Evolutionary conservation across 2,888 invertebrate species (phyloP), one percentile per base, ranked within the genome.

Genomic region (Steromphala cineraria): DNA sequence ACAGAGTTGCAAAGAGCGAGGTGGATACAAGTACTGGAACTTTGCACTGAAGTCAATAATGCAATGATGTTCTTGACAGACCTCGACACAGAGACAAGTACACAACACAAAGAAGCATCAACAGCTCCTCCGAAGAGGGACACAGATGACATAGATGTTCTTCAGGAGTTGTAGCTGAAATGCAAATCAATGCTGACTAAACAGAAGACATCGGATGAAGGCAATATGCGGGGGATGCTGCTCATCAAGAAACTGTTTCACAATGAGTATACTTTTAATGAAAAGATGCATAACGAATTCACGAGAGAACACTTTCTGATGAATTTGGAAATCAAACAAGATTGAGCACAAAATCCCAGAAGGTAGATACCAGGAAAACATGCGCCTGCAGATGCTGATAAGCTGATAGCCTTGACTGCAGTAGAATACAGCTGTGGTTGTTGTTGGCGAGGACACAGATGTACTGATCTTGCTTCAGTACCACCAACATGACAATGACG

Each of bases 11-110:
- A 81, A 55, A 78, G 79, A 52, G 53, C 56, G 15, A 67, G 71
- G n/a, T 85, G 82, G 82, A 53, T 85, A 24, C 53, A 86, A 52
- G 84, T 83, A 46, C 79, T 79, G 78, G 85, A 84, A 79, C 75
- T 56, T 10, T 81, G 83, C 76, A 82, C 81, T 24, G 79, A 80
- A 52, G 75, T 86, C 19, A 84, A 84, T 74, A 19, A 56, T 24
- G 80, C 84, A 21, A 82, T 85, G 85, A 79, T 80, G 52, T 67
- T 76, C 24, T 46, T 85, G 7, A 83, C 82, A 67, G 52, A 71
- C 4, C 53, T 75, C 10, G 79, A 19, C 0, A 67, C n/a, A 53
- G 71, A 77, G 21, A 56, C 82, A 21, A 75, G 80, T 36, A 80
- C 83, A 53, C 81, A 84, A 62, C 79, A 85, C 77, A 82, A 83